Evolutionary conservation across 2,797 vertebrate species (phyloP), one percentile per base, ranked within the genome.

Genomic region (Sebastes cheni): DNA sequence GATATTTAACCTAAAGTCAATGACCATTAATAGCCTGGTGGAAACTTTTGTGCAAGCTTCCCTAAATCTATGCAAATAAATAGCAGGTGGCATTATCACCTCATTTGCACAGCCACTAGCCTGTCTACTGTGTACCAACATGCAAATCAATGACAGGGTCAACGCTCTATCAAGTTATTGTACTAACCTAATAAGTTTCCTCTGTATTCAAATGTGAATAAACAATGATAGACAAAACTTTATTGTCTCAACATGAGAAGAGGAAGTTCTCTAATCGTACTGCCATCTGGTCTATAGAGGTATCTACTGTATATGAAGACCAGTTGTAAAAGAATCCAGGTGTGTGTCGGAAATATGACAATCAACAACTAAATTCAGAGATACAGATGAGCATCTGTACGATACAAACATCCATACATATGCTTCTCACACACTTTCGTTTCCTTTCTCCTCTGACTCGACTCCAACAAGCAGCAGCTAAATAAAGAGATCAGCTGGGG

Each of bases 41-140:
- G 25, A n/a, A 56, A 73, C 46, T 39, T 72, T 64, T 82, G 34
- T 68, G 30, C 73, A 81, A 67, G 71, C 85, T 93, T 94, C 91
- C 90, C 77, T 86, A 89, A 92, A 91, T 25, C 36, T 81, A 95
- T 94, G 92, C 93, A 94, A 95, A 95, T 93, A 27, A 65, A 66
- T 20, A 79, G 89, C 91, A 92, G 93, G 88, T 91, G 75, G 36
- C 82, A 64, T 39, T 60, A 73, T 84, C 80, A 74, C 64, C 59
- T 91, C 71, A 90, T 94, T 94, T 93, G 87, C 92, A 93, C 59
- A 81, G 75, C 55, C 65, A 67, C 34, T 58, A 68, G 83, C 61
- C 78, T 55, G 52, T 30, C 20, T 79, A 77, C 61, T 54, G 69
- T 66, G 59, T 60, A 54, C 74, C 6, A 13, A 78, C 84, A 94